Percentiles rank a stretch among this genome's conserved stretches.
phyloP scores from a whole-genome alignment of 2,113 vertebrate genomes.

The Triplophysa rosa region DNA sequence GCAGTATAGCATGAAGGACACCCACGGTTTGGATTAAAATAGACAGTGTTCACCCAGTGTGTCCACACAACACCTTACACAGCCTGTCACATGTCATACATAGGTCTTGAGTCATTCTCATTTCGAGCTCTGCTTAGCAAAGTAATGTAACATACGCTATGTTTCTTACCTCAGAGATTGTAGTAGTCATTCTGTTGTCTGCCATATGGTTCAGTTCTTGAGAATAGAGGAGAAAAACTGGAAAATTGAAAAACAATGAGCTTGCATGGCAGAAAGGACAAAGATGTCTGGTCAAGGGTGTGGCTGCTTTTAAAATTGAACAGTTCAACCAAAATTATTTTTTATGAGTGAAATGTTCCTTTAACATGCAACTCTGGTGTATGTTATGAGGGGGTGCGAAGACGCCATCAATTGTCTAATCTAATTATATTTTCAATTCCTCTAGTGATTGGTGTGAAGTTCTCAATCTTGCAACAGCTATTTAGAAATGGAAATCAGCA shows the following conservation, averaged over 20 bases:
- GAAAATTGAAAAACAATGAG: neutral
- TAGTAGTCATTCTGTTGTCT: neutral
- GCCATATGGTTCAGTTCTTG: neutral
- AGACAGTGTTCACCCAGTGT: slow-evolving; percentile 22
- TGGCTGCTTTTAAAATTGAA: neutral
- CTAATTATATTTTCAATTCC: slow-evolving; percentile 15
- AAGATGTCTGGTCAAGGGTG: slow-evolving; percentile 1
- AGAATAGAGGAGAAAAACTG: neutral
- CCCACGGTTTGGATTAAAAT: slow-evolving; percentile 41
- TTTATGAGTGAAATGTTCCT: neutral
- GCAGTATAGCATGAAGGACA: slow-evolving; percentile 33
- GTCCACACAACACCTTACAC: slow-evolving; percentile 29
- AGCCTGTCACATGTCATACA: slow-evolving; percentile 18
- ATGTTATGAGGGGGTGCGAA: neutral
- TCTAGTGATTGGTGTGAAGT: slow-evolving; percentile 14
- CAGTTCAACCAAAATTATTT: neutral
- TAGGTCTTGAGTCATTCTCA: neutral
- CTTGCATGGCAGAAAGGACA: neutral
- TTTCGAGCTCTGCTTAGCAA: slow-evolving; percentile 14
- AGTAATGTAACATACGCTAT: neutral
- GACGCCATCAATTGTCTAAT: slow-evolving; percentile 19
- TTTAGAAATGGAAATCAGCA: slow-evolving; percentile 43
- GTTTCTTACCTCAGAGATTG: slow-evolving; percentile 11
- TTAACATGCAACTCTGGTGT: neutral
- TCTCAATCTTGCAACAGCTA: slow-evolving; percentile 20